Percentiles rank a stretch among this genome's conserved stretches.
Conservation (phyloP, 2,797 vertebrate genomes). For the Hydrophis major region DNA sequence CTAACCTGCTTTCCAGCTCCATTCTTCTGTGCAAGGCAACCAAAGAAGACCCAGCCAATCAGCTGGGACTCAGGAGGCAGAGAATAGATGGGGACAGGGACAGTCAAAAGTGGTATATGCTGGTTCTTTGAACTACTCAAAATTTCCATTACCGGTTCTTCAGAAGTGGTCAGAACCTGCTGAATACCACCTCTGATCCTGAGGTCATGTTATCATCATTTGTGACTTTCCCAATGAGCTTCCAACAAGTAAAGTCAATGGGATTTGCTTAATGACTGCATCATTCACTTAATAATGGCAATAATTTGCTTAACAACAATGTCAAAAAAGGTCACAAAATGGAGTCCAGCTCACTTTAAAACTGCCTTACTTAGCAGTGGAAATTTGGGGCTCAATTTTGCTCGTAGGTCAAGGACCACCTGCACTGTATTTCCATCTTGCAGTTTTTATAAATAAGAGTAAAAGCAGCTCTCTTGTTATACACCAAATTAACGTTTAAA, state of each 20-base stretch:
- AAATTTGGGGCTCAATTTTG: background rate
- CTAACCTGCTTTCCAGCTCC: too few relatives aligned
- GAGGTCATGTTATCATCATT: background rate
- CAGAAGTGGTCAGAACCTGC: too few relatives aligned
- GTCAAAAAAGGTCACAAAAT: background rate
- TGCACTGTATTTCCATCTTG: background rate
- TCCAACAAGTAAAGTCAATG: background rate
- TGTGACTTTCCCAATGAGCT: background rate
- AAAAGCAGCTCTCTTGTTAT: background rate
- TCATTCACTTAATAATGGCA: background rate
- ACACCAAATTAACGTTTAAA: conserved; percentile 50
- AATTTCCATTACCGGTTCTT: too few relatives aligned
- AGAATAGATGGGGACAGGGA: too few relatives aligned
- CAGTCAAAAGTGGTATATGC: too few relatives aligned
- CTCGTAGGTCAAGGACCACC: background rate
- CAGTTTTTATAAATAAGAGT: background rate
- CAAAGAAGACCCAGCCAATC: too few relatives aligned
- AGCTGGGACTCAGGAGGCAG: too few relatives aligned
- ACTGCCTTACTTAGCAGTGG: background rate
- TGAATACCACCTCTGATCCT: too few relatives aligned
- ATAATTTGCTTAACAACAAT: background rate
- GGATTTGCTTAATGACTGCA: background rate
- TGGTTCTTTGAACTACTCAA: too few relatives aligned
- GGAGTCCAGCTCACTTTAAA: background rate
- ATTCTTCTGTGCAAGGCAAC: too few relatives aligned